Conservation (phyloP, 2,888 invertebrate genomes). For the Zhuqinia jingwanae region DNA sequence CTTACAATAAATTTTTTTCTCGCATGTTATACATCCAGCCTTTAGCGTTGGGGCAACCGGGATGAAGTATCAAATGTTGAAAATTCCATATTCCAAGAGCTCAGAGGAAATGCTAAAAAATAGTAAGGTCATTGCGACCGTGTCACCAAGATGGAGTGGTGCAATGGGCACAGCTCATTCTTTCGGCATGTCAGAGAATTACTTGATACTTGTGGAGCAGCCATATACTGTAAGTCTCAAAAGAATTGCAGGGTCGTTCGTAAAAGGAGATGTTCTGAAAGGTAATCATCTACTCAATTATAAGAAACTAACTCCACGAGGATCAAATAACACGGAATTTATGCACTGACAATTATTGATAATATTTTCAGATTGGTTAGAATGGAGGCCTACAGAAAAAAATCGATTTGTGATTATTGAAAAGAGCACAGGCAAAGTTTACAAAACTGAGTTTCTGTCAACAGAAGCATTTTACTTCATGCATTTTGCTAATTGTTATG, state of each 20-base stretch:
- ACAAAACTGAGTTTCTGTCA: conserved; percentile 80
- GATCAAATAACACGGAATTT: too few species aligned
- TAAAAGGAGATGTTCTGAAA: conserved; percentile 71
- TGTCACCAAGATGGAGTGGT: conserved; percentile 73
- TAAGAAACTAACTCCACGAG: too few species aligned
- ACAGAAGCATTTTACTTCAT: conserved; percentile 82
- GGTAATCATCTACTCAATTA: too few species aligned
- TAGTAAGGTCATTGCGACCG: conserved; percentile 50
- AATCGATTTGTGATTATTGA: conserved; percentile 81
- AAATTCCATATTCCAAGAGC: conserved; percentile 52
- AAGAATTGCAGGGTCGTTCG: conserved; percentile 69
- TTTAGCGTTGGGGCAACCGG: conserved; percentile 69
- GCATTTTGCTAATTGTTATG: conserved; percentile 83
- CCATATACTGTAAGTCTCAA: conserved; percentile 79
- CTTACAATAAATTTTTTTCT: too few species aligned
- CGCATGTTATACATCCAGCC: too few species aligned
- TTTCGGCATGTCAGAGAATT: conserved; percentile 81
- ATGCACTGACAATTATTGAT: too few species aligned
- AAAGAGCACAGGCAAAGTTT: conserved; percentile 81
- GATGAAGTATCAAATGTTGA: conserved; percentile 64
- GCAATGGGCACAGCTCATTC: conserved; percentile 70
- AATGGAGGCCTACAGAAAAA: conserved; percentile 78
- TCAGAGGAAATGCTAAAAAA: conserved; percentile 72
- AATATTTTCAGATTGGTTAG: conserved; percentile 69
- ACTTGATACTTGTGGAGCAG: conserved; percentile 79